A percentile compares a stretch with the other conserved stretches of the same genome.
phyloP scores from a whole-genome alignment of 1,140 invertebrate species.

The Nephila pilipes region DNA sequence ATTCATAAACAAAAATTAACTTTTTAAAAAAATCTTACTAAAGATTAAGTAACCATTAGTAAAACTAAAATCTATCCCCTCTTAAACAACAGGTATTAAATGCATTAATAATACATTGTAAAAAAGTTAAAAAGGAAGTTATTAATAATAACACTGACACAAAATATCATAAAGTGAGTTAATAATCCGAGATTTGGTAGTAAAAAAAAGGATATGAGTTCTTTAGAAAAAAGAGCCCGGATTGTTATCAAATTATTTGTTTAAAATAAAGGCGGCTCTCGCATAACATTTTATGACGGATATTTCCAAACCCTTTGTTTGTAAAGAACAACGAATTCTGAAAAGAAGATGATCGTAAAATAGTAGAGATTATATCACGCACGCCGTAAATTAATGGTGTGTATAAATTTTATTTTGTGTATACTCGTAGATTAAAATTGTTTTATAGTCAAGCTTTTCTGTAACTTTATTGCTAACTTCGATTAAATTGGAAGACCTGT shows the following conservation, averaged over 20 bases:
- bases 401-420: not conserved
- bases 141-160: not conserved
- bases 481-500: not conserved
- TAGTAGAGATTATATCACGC: not conserved
- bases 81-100: too few relatives aligned
- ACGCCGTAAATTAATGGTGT: slow-evolving; percentile 1
- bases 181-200: not conserved
- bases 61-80: too few relatives aligned
- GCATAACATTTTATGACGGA: not conserved
- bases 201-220: not conserved
- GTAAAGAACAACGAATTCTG: not conserved
- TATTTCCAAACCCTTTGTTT: not conserved
- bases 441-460: not conserved
- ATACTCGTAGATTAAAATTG: not conserved
- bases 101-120: too few relatives aligned
- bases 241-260: slow-evolving; percentile 14
- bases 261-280: not conserved
- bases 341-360: not conserved
- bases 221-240: not conserved
- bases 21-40: too few relatives aligned
- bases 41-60: too few relatives aligned
- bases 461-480: not conserved
- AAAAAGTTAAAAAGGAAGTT: too few relatives aligned
- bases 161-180: not conserved
- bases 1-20: too few relatives aligned